Evolutionary conservation across 2,888 invertebrate genomes (phyloP), one percentile per base, ranked within the genome.

Genomic region (Xestia sexstrigata): DNA sequence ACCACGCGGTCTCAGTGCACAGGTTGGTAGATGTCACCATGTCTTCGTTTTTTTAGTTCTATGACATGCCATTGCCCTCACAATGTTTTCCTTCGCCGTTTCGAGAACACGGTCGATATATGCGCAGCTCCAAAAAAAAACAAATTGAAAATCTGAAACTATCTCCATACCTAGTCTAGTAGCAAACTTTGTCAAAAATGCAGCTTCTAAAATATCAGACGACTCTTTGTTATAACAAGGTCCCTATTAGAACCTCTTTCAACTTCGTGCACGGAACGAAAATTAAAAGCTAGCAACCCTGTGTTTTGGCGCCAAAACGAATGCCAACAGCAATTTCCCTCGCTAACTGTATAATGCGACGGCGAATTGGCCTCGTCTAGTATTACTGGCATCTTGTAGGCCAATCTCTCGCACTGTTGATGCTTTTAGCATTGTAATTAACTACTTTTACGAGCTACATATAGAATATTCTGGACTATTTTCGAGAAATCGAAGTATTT

Each of bases 281-380:
- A 84, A 83, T 75, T 76, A 65, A 76, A 77, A 23, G 35, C 49
- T 75, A 49, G 73, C 76, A 81, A 80, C 86, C 87, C 83, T 88
- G 81, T 87, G 82, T 91, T 92, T 91, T 89, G 88, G 88, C 89
- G 88, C 87, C 88, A 90, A 89, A 92, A 91, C 87, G 92, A 91
- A 88, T 83, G 85, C 87, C 88, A 78, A 80, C 78, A 78, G 92
- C 91, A 90, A 91, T 92, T 90, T 91, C 86, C 87, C 86, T 83
- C 84, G 86, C 87, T 89, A 91, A 91, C 89, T 86, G 87, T 87
- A 87, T 92, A 93, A 90, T 89, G 88, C 80, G 81, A 86, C 13
- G 68, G 76, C 78, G 78, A 86, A 89, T 91, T 90, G 86, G 86
- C 85, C 74, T 79, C 52, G 72, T 72, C 79, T 72, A 42, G 68